Conservation (phyloP, 1,140 invertebrate genomes). For the Dreissena polymorpha region DNA sequence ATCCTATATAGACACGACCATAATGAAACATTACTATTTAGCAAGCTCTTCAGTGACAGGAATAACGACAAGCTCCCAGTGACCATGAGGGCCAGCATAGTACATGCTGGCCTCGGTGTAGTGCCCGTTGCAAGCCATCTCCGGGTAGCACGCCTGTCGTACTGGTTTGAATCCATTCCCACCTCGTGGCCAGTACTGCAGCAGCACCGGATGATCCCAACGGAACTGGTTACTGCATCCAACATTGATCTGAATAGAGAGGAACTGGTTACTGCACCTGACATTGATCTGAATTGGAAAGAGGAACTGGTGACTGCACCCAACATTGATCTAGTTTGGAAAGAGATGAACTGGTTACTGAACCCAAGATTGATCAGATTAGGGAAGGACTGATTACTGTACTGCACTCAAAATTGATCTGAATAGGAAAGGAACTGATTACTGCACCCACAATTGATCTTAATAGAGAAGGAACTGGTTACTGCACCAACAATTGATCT, state of each 20-base stretch:
- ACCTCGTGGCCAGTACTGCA: slow-evolving; percentile 75
- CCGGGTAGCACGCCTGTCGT: slow-evolving; percentile 74
- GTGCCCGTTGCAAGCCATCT: slow-evolving; percentile 69
- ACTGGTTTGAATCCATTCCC: slow-evolving; percentile 74
- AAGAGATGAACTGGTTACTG: slow-evolving; percentile 73
- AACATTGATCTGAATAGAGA: slow-evolving; percentile 75
- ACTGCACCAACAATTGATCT: too few relatives aligned
- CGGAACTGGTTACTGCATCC: slow-evolving; percentile 76
- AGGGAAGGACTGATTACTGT: too few relatives aligned
- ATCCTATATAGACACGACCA: too few relatives aligned
- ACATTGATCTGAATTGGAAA: too few relatives aligned
- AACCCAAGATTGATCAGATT: slow-evolving; percentile 78
- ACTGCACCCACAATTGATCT: too few relatives aligned
- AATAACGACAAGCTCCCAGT: slow-evolving; percentile 74
- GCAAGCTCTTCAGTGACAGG: slow-evolving; percentile 71
- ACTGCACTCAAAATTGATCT: too few relatives aligned
- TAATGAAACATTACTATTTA: slow-evolving; percentile 65
- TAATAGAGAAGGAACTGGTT: too few relatives aligned
- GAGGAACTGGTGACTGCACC: slow-evolving; percentile 74
- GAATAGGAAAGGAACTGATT: too few relatives aligned
- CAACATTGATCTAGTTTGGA: slow-evolving; percentile 78
- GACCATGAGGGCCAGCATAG: slow-evolving; percentile 76
- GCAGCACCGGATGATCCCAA: slow-evolving; percentile 72
- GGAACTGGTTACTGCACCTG: too few relatives aligned
- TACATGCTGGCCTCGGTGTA: slow-evolving; percentile 76